Conservation (phyloP, 2,888 invertebrate species). For the Arrhopalites spinosus region DNA sequence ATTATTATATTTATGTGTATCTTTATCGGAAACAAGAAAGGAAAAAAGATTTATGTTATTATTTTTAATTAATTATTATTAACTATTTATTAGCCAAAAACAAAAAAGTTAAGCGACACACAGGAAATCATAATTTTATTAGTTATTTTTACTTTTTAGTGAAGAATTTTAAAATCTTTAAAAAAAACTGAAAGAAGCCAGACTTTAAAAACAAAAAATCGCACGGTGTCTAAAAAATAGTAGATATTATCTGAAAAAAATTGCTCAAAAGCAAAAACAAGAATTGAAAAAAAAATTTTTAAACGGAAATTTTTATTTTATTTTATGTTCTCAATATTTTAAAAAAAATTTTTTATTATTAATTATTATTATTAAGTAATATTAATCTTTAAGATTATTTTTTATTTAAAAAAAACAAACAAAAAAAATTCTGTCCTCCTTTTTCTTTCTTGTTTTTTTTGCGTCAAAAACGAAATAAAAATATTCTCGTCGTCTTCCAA, state of each 20-base stretch:
- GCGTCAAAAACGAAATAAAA: conserved; percentile 4
- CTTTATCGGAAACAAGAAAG: too few species aligned
- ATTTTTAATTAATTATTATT: conserved; percentile 9
- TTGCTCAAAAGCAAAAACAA: conserved; percentile 8
- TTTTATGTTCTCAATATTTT: neutral
- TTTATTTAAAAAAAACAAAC: too few species aligned
- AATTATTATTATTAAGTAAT: too few species aligned
- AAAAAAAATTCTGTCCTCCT: neutral
- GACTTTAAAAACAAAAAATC: too few species aligned
- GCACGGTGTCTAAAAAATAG: too few species aligned
- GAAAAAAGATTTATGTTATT: too few species aligned
- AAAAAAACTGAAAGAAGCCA: too few species aligned
- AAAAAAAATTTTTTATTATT: neutral
- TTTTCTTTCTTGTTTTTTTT: neutral
- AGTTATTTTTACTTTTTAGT: neutral
- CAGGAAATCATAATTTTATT: neutral
- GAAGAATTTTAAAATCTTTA: too few species aligned
- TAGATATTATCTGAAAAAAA: neutral
- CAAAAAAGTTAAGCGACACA: neutral
- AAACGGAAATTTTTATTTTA: too few species aligned
- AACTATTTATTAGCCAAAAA: conserved; percentile 9
- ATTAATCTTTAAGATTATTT: too few species aligned
- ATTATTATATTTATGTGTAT: conserved; percentile 3
- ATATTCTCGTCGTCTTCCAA: conserved; percentile 16
- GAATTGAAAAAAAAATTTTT: neutral